Evolutionary conservation across 2,113 vertebrate genomes (phyloP), one percentile per base, ranked within the genome.

Genomic region (Crotalus horridus): DNA sequence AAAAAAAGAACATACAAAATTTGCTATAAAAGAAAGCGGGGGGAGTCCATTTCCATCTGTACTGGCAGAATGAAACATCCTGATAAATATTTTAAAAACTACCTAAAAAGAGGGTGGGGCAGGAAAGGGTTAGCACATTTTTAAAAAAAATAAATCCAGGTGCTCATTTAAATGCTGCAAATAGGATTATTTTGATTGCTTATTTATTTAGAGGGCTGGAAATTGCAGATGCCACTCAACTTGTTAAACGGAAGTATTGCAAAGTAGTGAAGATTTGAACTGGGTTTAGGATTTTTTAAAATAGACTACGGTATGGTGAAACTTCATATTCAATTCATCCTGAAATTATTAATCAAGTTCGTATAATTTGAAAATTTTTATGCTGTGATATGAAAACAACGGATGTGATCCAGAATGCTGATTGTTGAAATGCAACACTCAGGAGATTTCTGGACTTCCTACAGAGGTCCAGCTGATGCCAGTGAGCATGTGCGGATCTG

Each of bases 171-270:
- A 89, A 59, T 85, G 55, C 56, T 91, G 21, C 12, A 51, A 9
- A 59, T 53, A n/a, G 26, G 54, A 48, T 85, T 55, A 48, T 33
- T 86, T 89, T 91, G 93, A 93, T 93, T 91, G 87, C 90, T 53
- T 93, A 54, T 59, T 89, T 93, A 85, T 89, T 85, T 89, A 55
- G 54, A 51, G 64, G 54, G 20, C 64, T 93, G 23, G 64, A 89
- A 91, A 89, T 85, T 89, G 54, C 23, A 89, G 86, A 2, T 89
- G 43, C 53, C n/a, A 39, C 51, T 93, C 56, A 85, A 39, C n/a
- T 7, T 91, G 29, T 53, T 46, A 93, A 51, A 88, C 1, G 20
- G 23, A 91, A 89, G 43, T 1, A 59, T 48, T 24, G 43, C 24
- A 55, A 92, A 81, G 39, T 48, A 39, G 2, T 23, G 55, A 26